phyloP scores from a whole-genome alignment of 1,140 invertebrate genomes.

The Littorina saxatilis region DNA sequence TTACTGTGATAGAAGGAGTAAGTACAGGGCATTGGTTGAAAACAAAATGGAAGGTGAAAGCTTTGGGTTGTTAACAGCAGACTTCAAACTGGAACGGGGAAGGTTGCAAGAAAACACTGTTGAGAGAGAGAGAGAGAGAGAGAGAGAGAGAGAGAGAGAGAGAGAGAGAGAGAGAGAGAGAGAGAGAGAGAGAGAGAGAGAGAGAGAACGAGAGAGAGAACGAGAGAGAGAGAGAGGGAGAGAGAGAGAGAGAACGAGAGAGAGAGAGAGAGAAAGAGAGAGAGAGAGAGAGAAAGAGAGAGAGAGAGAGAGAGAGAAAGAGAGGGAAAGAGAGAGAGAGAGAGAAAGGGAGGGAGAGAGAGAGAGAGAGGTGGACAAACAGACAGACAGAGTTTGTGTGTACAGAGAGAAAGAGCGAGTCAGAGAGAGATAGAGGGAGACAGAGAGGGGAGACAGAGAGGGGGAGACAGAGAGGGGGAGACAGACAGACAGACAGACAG shows the following conservation, averaged over 20 bases:
- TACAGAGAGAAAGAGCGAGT: background rate
- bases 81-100: too few species aligned
- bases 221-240: background rate
- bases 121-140: too few species aligned
- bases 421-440: background rate
- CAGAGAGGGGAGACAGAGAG: too few species aligned
- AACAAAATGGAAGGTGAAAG: too few species aligned
- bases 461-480: too few species aligned
- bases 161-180: background rate
- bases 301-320: constrained; percentile 1
- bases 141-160: background rate
- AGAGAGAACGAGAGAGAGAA: too few species aligned
- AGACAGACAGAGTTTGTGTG: background rate
- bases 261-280: background rate
- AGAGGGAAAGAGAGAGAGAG: background rate
- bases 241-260: background rate
- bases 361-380: background rate
- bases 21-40: too few species aligned
- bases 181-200: background rate
- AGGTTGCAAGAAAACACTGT: too few species aligned
- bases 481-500: too few species aligned
- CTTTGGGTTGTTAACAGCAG: too few species aligned
- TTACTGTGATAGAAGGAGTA: too few species aligned
- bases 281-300: background rate
- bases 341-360: background rate